These are phyloP conservation scores for Corynorhinus townsendii DNA, from an alignment of 2,113 vertebrate genomes.

Conservation along the genomic window DNA sequence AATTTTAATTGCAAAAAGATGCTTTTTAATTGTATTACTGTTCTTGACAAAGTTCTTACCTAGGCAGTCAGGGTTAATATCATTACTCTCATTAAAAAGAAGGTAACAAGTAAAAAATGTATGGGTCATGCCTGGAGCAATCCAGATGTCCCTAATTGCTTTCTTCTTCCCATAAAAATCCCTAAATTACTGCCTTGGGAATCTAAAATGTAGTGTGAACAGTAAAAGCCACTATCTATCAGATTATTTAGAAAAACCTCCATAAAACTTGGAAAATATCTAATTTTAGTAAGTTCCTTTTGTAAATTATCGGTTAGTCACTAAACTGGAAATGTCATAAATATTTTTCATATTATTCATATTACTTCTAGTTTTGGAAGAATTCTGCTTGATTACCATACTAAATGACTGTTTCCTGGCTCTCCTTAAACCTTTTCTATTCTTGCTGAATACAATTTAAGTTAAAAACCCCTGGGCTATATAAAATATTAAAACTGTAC, in stretches of 20 bases:
- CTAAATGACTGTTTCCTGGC: constrained; percentile 23
- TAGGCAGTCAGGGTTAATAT: neutral
- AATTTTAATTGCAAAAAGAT: neutral
- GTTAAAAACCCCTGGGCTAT: constrained; percentile 21
- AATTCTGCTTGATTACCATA: constrained; percentile 50
- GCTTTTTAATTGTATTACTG: neutral
- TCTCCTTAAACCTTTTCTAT: constrained; percentile 60
- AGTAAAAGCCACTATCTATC: neutral
- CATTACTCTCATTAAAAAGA: neutral
- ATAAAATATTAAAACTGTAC: constrained; percentile 52
- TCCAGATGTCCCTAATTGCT: neutral
- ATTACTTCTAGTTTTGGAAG: constrained; percentile 10
- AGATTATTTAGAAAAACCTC: constrained; percentile 12
- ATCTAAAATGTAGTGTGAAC: neutral
- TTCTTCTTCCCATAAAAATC: neutral
- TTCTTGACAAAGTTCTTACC: neutral
- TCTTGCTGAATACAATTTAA: constrained; percentile 52
- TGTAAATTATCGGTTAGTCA: constrained; percentile 32
- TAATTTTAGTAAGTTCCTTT: constrained; percentile 37
- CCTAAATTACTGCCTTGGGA: neutral
- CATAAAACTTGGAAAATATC: constrained; percentile 27
- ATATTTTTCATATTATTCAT: constrained; percentile 12
- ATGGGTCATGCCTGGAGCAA: neutral
- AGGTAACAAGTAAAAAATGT: neutral
- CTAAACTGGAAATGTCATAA: constrained; percentile 24